A percentile compares a stretch with the other conserved stretches of the same genome.
Evolutionary conservation across 2,888 invertebrate genomes (phyloP).

Genomic region (Andrena haemorrhoa): DNA sequence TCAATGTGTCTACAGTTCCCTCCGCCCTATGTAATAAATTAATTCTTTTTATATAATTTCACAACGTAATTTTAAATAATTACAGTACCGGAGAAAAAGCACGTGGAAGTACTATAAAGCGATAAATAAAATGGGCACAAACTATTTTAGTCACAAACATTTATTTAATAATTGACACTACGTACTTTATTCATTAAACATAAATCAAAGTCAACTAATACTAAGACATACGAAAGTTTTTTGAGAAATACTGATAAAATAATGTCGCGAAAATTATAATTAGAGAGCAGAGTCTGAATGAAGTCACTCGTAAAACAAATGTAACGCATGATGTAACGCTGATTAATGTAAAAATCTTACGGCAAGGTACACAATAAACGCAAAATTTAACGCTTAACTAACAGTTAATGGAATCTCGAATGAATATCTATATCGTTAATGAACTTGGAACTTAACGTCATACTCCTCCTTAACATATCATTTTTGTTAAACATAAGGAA

Average conservation of each 20-base stretch:
- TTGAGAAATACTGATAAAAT: constrained; percentile 43
- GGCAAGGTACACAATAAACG: constrained; percentile 25
- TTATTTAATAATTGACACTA: constrained; percentile 63
- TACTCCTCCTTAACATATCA: constrained; percentile 25
- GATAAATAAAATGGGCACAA: not conserved
- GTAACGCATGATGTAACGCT: constrained; percentile 12
- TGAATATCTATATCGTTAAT: constrained; percentile 26
- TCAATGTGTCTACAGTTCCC: not conserved
- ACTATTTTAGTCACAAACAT: constrained; percentile 52
- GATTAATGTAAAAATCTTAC: constrained; percentile 22
- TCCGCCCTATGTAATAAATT: no score
- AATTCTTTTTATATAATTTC: no score
- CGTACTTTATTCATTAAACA: constrained; percentile 46
- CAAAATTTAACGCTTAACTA: constrained; percentile 42
- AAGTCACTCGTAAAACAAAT: constrained; percentile 27
- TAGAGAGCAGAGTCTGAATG: constrained; percentile 25
- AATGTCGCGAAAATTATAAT: constrained; percentile 25
- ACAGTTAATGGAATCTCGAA: constrained; percentile 21
- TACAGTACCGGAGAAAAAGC: no score
- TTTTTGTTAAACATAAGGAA: constrained; percentile 49
- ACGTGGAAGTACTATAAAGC: no score
- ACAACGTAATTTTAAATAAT: no score
- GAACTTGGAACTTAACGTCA: constrained; percentile 42
- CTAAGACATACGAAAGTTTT: constrained; percentile 37
- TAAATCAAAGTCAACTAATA: constrained; percentile 51